Base-by-base conservation (phyloP, 2,113 vertebrate genomes). In the Grammomys surdaster region DNA sequence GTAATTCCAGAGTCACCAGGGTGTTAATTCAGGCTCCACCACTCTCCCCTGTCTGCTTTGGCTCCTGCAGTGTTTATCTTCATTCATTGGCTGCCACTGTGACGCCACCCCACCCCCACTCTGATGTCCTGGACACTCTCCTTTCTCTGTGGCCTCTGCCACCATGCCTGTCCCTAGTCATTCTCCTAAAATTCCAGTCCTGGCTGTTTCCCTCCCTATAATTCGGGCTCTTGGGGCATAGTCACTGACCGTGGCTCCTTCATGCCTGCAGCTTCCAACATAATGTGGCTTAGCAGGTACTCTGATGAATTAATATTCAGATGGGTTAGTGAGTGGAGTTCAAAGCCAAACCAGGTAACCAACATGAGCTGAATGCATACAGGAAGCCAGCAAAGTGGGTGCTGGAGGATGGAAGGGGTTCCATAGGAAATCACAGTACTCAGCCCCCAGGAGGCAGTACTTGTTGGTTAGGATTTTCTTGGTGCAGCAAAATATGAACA, bases 21-120 rank as follows among this genome's bases (percentile, higher is more conserved):
- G 14, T 90, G 70, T 60, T 63, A 22, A 19, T 69, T 65, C 84
- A 92, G 72, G 67, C 93, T 93, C 48, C 48, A 36, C 40, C 24
- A 28, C 9, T 78, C 46, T 84, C 75, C 51, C 7, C 84, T 54
- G 60, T n/a, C 89, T 78, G 81, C 48, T 67, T 67, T 86, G 82
- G 60, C 75, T 91, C 58, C 88, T 77, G 7, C 73, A 40, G 54
- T 88, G 75, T 90, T 95, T 96, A 43, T 84, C n/a, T 40, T 22
- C 0, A 5, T 56, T 73, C 80, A 40, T 26, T 56, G 77, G 65
- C 67, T 0, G 3, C 85, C 92, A 65, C 70, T 24, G 40, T 5
- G 46, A 26, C 0, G 4, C 92, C 60, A 88, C 69, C 63, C 51
- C 2, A 13, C 51, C 75, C 22, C 48, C 54, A 70, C 5, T 43